Conservation (phyloP, 2,113 vertebrate species). For the Brachyistius frenatus region DNA sequence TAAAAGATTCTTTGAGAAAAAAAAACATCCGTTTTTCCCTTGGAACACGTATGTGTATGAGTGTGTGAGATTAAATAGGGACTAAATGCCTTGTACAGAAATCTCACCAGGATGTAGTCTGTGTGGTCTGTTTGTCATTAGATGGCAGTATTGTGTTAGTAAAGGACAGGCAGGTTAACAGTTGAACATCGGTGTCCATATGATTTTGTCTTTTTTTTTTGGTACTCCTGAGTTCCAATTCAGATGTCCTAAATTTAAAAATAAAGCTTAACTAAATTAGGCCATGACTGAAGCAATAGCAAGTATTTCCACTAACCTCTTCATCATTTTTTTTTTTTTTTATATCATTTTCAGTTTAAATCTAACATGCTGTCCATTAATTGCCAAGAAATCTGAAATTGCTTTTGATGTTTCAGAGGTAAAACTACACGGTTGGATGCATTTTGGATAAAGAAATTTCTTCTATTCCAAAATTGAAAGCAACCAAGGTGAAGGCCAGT, state of each 20-base stretch:
- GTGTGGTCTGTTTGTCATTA: conserved; percentile 59
- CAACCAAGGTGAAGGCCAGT: background rate
- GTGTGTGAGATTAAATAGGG: background rate
- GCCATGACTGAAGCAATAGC: background rate
- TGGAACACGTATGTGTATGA: background rate
- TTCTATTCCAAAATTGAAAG: too few species aligned
- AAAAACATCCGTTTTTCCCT: background rate
- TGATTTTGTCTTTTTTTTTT: conserved; percentile 8
- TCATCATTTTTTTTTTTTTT: background rate
- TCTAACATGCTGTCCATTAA: background rate
- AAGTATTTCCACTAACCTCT: background rate
- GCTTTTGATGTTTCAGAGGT: too few species aligned
- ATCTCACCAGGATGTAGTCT: background rate
- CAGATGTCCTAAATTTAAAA: too few species aligned
- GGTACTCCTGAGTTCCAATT: too few species aligned
- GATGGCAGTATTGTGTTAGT: conserved; percentile 81
- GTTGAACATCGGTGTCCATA: background rate
- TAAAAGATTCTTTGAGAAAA: background rate
- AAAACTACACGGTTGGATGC: too few species aligned
- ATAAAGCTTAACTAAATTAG: background rate
- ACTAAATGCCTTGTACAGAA: background rate
- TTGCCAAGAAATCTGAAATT: background rate
- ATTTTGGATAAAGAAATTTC: too few species aligned
- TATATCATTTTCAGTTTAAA: background rate
- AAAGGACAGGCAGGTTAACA: background rate